Percentiles rank a stretch among this genome's conserved stretches.
phyloP scores from a whole-genome alignment of 2,113 vertebrate genomes.

The Pogonocichla stellata region DNA sequence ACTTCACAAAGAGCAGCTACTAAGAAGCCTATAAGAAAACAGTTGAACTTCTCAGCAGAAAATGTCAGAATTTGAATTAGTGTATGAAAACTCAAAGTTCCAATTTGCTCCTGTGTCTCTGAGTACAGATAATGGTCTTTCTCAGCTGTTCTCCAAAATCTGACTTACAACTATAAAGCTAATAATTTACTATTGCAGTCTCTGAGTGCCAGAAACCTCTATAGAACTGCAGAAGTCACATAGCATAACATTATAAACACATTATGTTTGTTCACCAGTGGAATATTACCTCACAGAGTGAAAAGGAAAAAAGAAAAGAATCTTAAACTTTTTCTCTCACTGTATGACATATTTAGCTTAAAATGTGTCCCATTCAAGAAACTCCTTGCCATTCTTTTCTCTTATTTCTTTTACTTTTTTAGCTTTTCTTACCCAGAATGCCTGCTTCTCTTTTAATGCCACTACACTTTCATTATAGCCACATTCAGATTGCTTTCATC shows the following conservation, averaged over 20 bases:
- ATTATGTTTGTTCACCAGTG: not conserved
- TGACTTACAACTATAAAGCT: not conserved
- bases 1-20: not conserved
- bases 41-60: not conserved
- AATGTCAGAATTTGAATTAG: not conserved
- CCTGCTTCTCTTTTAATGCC: not conserved
- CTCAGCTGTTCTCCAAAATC: not conserved
- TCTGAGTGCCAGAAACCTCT: not conserved
- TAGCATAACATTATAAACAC: not conserved
- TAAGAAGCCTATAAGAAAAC: not conserved
- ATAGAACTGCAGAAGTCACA: not conserved
- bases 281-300: not conserved
- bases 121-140: not conserved
- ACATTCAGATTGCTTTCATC: not conserved
- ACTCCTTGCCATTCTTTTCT: not conserved
- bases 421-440: not conserved
- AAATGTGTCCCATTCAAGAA: not conserved
- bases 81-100: not conserved
- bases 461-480: not conserved
- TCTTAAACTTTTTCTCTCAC: not conserved
- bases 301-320: not conserved
- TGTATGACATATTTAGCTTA: not conserved
- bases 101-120: not conserved
- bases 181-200: not conserved
- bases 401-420: not conserved